These are phyloP conservation scores for Strix aluco DNA, from an alignment of 2,113 vertebrate genomes.

Conservation along the genomic window DNA sequence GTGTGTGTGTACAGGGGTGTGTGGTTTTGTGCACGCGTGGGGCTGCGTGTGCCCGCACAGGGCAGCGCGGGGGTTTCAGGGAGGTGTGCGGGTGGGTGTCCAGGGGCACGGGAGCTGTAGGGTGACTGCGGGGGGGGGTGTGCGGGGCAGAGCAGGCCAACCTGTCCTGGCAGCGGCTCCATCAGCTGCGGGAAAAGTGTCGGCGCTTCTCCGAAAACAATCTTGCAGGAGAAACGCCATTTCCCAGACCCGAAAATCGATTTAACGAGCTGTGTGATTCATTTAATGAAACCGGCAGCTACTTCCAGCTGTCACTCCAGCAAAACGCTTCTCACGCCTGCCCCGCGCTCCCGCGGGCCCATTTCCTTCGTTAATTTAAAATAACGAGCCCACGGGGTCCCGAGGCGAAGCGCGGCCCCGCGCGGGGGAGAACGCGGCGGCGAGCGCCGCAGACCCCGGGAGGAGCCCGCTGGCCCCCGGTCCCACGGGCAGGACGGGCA, in stretches of 20 bases:
- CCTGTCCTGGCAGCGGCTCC: not conserved
- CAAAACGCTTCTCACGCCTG: rapidly evolving
- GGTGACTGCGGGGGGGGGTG: not conserved
- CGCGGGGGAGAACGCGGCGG: not conserved
- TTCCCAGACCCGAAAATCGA: not conserved
- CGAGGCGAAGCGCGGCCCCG: not conserved
- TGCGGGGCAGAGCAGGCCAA: no score
- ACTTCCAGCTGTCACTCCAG: not conserved
- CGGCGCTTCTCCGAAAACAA: rapidly evolving
- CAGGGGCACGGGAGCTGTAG: no score
- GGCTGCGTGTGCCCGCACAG: not conserved
- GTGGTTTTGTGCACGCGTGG: no score
- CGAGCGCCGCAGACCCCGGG: not conserved
- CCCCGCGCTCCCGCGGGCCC: rapidly evolving
- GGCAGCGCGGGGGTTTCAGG: not conserved
- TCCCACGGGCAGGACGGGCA: rapidly evolving
- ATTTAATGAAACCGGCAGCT: not conserved
- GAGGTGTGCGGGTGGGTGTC: not conserved
- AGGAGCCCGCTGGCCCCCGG: rapidly evolving
- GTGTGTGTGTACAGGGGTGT: no score
- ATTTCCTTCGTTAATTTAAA: not conserved
- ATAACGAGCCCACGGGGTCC: rapidly evolving
- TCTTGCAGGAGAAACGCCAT: rapidly evolving
- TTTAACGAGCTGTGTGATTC: not conserved
- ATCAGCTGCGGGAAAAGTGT: not conserved